A percentile compares a stretch with the other conserved stretches of the same genome.
phyloP scores from a whole-genome alignment of 2,113 vertebrate species.

The Coptodon rendalli region DNA sequence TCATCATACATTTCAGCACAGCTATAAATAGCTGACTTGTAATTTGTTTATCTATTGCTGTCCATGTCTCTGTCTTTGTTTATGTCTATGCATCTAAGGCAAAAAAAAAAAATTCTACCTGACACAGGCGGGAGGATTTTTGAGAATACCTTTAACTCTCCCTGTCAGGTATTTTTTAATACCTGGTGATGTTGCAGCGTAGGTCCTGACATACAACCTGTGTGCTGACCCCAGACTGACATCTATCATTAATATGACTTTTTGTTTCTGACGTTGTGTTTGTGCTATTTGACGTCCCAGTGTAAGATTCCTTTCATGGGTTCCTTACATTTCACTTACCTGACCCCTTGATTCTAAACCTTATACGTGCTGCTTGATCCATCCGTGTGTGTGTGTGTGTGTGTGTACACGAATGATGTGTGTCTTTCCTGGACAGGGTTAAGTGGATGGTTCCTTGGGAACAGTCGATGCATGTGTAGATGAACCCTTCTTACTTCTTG shows the following conservation, averaged over 20 bases:
- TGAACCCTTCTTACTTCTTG: background rate
- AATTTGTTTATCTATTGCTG: background rate
- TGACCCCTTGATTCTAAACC: slow-evolving; percentile 24
- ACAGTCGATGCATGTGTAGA: background rate
- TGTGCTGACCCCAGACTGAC: slow-evolving; percentile 37
- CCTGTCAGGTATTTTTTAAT: background rate
- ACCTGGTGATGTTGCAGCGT: background rate
- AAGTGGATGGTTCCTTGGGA: background rate
- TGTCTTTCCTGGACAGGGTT: background rate
- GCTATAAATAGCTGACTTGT: background rate
- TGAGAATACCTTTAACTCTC: background rate
- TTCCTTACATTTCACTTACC: slow-evolving; percentile 54
- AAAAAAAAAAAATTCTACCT: background rate
- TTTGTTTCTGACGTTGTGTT: slow-evolving; percentile 47
- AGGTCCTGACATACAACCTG: slow-evolving; percentile 34
- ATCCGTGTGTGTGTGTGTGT: background rate
- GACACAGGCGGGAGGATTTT: background rate
- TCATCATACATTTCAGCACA: background rate
- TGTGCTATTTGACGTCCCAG: slow-evolving; percentile 19
- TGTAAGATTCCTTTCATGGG: slow-evolving; percentile 33
- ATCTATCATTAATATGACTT: slow-evolving; percentile 63
- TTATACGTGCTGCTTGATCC: background rate
- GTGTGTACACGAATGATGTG: background rate
- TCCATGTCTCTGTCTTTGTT: background rate
- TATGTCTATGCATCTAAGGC: background rate